Conservation (phyloP, 2,888 invertebrate genomes). For the Isoperla grammatica region DNA sequence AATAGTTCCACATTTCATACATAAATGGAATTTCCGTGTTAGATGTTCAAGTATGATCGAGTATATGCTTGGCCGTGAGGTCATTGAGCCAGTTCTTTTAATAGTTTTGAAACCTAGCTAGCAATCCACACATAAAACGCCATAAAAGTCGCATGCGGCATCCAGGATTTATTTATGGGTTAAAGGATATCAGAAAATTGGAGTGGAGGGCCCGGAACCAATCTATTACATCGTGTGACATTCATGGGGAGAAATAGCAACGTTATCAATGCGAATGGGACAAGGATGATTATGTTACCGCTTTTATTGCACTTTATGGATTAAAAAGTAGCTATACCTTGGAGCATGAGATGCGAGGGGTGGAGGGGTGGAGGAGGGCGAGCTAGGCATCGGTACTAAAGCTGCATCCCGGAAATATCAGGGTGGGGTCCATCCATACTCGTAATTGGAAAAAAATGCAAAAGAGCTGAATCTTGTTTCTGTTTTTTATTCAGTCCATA, state of each 20-base stretch:
- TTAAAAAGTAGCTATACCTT: slow-evolving; percentile 6
- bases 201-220: slow-evolving; percentile 12
- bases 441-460: too few species aligned
- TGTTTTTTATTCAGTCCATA: too few species aligned
- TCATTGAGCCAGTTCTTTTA: neutral
- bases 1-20: too few species aligned
- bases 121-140: slow-evolving; percentile 4
- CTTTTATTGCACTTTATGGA: slow-evolving; percentile 16
- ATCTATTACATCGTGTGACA: slow-evolving; percentile 12
- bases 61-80: neutral
- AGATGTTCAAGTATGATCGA: neutral
- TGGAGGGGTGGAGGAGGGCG: too few species aligned
- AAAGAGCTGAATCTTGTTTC: too few species aligned
- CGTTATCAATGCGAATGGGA: slow-evolving; percentile 6
- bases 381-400: too few species aligned
- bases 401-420: too few species aligned
- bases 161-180: slow-evolving; percentile 7
- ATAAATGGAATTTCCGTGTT: too few species aligned
- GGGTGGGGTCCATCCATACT: too few species aligned
- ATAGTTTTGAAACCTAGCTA: neutral
- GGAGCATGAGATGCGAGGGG: too few species aligned
- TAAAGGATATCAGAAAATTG: slow-evolving; percentile 15
- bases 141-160: slow-evolving; percentile 6
- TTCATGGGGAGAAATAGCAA: slow-evolving; percentile 5
- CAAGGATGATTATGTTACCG: slow-evolving; percentile 13